These are phyloP conservation scores for Hofmannophila pseudospretella DNA, from an alignment of 2,888 invertebrate species.

Conservation along the genomic window DNA sequence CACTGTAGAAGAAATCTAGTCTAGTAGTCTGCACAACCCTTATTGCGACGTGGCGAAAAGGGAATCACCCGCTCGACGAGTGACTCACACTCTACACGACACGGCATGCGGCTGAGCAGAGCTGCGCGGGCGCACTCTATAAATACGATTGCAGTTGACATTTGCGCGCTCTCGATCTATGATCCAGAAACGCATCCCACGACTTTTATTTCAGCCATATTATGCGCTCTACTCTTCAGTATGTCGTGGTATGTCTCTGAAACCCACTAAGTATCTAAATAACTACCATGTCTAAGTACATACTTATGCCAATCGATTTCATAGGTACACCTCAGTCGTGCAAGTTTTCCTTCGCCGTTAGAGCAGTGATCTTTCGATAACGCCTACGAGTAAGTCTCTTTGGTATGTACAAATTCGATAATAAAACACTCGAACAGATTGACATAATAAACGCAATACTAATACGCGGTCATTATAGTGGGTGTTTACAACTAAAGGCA, in stretches of 20 bases:
- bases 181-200: constrained; percentile 49
- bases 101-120: constrained; percentile 49
- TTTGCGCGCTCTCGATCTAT: constrained; percentile 67
- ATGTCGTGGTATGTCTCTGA: too few species aligned
- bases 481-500: constrained; percentile 18
- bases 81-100: constrained; percentile 7
- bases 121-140: constrained; percentile 44
- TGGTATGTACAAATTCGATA: too few species aligned
- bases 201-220: constrained; percentile 31
- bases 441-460: constrained; percentile 12
- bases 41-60: constrained; percentile 9
- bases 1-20: too few species aligned
- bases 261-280: too few species aligned
- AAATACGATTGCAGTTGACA: constrained; percentile 71
- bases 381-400: too few species aligned
- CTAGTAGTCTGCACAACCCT: too few species aligned
- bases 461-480: constrained; percentile 17
- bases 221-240: constrained; percentile 1
- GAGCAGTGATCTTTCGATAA: too few species aligned
- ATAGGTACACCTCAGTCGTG: too few species aligned
- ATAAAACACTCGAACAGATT: constrained; percentile 5
- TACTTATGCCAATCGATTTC: too few species aligned
- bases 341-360: too few species aligned
- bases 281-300: too few species aligned
- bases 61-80: too few species aligned